Conservation (phyloP, 2,797 vertebrate species). For the Gallinago nigripennis region DNA sequence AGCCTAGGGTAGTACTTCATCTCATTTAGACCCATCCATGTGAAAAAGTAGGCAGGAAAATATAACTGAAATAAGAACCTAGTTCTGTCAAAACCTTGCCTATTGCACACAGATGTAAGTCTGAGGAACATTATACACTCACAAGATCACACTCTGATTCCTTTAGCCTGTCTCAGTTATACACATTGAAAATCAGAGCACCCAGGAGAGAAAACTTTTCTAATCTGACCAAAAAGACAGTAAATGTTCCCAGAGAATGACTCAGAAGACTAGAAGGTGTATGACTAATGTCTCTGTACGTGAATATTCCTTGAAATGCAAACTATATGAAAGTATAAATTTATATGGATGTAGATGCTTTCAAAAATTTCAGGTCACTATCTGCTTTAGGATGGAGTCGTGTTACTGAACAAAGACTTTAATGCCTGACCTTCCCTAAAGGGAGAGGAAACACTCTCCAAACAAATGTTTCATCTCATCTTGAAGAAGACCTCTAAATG, state of each 20-base stretch:
- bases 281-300: neutral
- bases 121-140: neutral
- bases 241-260: neutral
- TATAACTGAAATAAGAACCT: neutral
- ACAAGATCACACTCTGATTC: neutral
- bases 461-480: neutral
- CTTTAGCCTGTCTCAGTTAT: neutral
- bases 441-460: neutral
- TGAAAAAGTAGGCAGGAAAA: neutral
- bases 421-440: neutral
- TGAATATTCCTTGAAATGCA: neutral
- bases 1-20: neutral
- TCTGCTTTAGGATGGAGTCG: neutral
- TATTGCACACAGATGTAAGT: neutral
- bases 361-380: neutral
- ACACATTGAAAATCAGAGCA: neutral
- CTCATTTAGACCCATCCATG: neutral
- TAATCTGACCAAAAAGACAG: neutral
- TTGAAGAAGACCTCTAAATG: neutral
- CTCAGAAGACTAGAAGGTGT: neutral
- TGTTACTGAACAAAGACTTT: neutral
- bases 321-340: neutral
- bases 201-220: neutral
- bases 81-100: neutral
- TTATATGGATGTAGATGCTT: neutral